Base-by-base conservation (phyloP, 2,888 invertebrate genomes). In the Cyclophora punctaria region DNA sequence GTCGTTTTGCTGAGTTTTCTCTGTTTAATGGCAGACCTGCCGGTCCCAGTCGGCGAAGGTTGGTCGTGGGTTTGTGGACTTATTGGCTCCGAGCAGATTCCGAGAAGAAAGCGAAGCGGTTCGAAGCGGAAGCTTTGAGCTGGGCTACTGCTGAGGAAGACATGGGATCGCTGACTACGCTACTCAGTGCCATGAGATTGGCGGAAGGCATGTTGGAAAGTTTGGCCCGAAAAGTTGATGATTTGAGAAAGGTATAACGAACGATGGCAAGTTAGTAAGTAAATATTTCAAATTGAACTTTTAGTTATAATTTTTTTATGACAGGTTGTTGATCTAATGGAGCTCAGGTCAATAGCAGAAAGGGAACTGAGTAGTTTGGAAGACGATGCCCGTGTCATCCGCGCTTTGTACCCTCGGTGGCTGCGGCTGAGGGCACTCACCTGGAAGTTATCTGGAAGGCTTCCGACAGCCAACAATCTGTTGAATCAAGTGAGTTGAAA, bases 171-270 rank as follows among this genome's bases (percentile, higher is more conserved):
- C 56, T 86, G 51, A 71, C 67, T n/a, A 69, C 65, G 33, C 64
- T 85, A 33, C 49, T 88, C 34, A 84, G 82, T 54, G 67, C 79
- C 44, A 61, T 86, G 70, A 72, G 87, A 60, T 70, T 86, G 43
- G 80, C 83, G 40, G 87, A 88, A 64, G 87, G 83, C 34, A 83
- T 88, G 83, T 59, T 88, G 37, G 86, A 85, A 66, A 82, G 84
- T 52, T 71, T 88, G 50, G 83, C 84, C n/a, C 70, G 76, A 52
- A 88, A 87, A 76, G 69, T 88, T 41, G 81, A 85, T 48, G 87
- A 86, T 57, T 69, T 86, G 47, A 71, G 73, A 59, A 86, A 86
- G 79, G 85, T 80, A 20, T 20, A 20, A 20, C 20, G 20, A 20
- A 20, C 20, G 2, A 3, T n/a, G n/a, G n/a, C 6, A 6, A 41